Evolutionary conservation across 2,113 vertebrate species (phyloP).

Genomic region (Marmota monax): DNA sequence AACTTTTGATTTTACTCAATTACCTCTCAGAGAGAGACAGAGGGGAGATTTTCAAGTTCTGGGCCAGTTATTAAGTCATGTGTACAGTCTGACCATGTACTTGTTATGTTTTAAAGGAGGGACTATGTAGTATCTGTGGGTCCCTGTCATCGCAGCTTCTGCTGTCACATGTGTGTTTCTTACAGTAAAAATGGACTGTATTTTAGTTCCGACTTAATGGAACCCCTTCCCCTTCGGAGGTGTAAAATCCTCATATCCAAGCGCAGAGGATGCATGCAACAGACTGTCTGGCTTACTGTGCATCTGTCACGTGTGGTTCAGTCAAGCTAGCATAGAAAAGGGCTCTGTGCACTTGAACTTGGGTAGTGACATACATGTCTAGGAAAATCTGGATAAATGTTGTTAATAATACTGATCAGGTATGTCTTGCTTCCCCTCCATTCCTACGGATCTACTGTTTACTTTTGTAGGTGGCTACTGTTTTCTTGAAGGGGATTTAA

Average conservation of each 20-base stretch:
- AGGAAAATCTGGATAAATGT: not conserved
- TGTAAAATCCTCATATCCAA: not conserved
- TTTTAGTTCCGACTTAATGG: not conserved
- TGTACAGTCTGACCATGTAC: accelerated
- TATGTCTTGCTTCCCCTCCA: not conserved
- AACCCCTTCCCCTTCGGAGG: not conserved
- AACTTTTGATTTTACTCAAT: not conserved
- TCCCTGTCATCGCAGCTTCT: not conserved
- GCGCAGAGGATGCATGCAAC: accelerated
- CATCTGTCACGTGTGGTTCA: too few relatives aligned
- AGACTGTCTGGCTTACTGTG: not conserved
- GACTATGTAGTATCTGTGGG: accelerated
- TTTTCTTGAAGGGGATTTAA: not conserved
- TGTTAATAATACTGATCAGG: not conserved
- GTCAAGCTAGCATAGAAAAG: not conserved
- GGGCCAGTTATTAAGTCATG: too few relatives aligned
- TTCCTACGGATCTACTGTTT: not conserved
- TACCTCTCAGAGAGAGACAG: not conserved
- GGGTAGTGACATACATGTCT: not conserved
- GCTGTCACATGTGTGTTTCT: not conserved
- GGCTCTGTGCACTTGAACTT: too few relatives aligned
- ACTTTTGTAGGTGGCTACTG: not conserved
- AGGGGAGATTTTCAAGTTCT: not conserved
- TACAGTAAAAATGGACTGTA: not conserved
- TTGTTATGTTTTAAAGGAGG: not conserved